phyloP scores from a whole-genome alignment of 1,140 invertebrate species.

The Maniola jurtina region DNA sequence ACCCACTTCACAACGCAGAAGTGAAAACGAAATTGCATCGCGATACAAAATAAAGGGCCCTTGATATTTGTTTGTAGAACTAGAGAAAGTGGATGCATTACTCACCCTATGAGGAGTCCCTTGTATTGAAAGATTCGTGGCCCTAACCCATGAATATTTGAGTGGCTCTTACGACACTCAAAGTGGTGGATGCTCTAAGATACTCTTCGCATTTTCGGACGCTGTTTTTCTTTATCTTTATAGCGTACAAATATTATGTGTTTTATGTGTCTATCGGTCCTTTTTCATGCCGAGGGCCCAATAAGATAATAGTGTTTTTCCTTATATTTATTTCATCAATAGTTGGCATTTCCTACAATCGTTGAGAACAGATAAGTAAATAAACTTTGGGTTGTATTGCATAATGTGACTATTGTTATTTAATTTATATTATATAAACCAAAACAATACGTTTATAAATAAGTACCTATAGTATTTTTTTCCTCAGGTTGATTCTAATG shows the following conservation, averaged over 20 bases:
- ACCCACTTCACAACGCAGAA: constrained; percentile 28
- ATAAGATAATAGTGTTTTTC: constrained; percentile 7
- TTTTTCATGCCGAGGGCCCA: not conserved
- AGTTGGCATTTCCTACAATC: not conserved
- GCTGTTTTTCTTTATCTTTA: constrained; percentile 14
- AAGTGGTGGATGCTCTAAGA: constrained; percentile 34
- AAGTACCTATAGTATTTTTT: too few species aligned
- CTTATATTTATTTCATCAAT: not conserved
- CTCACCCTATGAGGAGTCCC: constrained; percentile 46
- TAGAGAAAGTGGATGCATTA: constrained; percentile 59
- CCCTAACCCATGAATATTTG: constrained; percentile 63
- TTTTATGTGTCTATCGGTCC: constrained; percentile 9
- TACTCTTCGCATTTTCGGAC: constrained; percentile 15
- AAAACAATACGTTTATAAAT: too few species aligned
- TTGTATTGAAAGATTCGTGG: constrained; percentile 36
- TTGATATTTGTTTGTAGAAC: constrained; percentile 62
- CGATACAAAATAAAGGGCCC: constrained; percentile 51
- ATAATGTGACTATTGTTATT: too few species aligned
- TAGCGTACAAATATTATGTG: constrained; percentile 9
- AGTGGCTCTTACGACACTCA: constrained; percentile 46
- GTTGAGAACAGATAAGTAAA: too few species aligned
- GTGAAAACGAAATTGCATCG: constrained; percentile 58
- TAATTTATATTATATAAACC: too few species aligned
- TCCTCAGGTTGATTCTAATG: too few species aligned
- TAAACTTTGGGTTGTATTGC: too few species aligned